phyloP scores from a whole-genome alignment of 53 echinoderm and acorn worm genomes.

The Astropecten irregularis region DNA sequence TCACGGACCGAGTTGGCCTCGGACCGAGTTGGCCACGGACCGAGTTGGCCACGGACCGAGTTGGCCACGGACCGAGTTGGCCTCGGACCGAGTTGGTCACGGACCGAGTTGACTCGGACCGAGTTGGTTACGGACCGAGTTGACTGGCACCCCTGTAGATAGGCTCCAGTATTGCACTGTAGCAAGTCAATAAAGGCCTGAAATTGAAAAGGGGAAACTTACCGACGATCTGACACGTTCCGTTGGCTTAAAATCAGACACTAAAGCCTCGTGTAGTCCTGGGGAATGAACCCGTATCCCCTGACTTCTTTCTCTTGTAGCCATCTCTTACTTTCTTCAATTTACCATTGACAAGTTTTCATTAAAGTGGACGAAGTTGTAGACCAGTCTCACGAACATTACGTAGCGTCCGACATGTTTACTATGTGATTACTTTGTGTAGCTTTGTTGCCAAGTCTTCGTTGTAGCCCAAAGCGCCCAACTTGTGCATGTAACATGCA shows the following conservation, averaged over 20 bases:
- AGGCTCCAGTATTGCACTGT: too few relatives aligned
- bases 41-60: too few relatives aligned
- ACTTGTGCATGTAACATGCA: neutral
- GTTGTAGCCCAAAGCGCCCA: constrained; percentile 45
- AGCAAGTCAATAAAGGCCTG: too few relatives aligned
- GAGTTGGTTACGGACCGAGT: too few relatives aligned
- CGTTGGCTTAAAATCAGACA: constrained; percentile 49
- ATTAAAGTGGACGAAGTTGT: neutral
- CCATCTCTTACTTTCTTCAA: constrained; percentile 32
- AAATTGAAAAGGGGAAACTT: too few relatives aligned
- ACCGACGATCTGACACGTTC: constrained; percentile 55
- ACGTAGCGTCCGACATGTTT: neutral
- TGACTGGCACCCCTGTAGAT: too few relatives aligned
- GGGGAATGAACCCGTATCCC: constrained; percentile 62
- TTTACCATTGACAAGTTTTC: constrained; percentile 24
- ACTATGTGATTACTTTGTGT: neutral
- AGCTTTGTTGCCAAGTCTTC: constrained; percentile 24
- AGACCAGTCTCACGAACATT: neutral
- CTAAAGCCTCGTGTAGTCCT: constrained; percentile 34
- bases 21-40: too few relatives aligned
- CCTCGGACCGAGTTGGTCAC: too few relatives aligned
- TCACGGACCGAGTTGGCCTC: too few relatives aligned
- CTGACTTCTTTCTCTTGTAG: constrained; percentile 37
- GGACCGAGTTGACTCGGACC: too few relatives aligned
- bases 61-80: too few relatives aligned